Evolutionary conservation across 2,113 vertebrate species (phyloP), one percentile per base, ranked within the genome.

Genomic region (Spermophilus dauricus): DNA sequence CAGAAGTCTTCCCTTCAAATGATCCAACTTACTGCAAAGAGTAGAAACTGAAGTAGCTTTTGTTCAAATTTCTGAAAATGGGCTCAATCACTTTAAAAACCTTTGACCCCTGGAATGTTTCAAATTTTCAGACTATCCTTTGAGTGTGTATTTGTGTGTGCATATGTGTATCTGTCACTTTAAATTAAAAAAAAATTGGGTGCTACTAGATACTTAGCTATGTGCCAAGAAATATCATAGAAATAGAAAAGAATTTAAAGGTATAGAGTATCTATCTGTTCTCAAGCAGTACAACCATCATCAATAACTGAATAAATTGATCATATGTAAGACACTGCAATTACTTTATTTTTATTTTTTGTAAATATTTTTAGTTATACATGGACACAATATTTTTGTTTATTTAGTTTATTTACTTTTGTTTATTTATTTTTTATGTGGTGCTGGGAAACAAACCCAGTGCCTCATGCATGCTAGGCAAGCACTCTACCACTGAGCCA

Each of bases 51-150:
- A 45, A 12, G 37, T 76, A 95, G 17, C 42, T 84, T 58, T 65
- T 24, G n/a, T 69, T 84, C 32, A 61, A 17, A 84, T 94, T 96
- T 96, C 48, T 82, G 39, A 70, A 92, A 94, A 75, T 94, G 45
- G 89, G 42, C 58, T 73, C 65, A 90, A 86, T 51, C 12, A 39
- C 30, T 89, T 78, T 51, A 92, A 72, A 86, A 95, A 86, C 7
- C 7, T 4, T 67, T 56, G 30, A 81, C 77, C 2, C 84, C 42
- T 86, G 65, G 13, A 58, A 32, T 58, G 20, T 86, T 85, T 89
- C 14, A 72, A 95, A 83, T 42, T 92, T 78, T 86, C 67, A 91
- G 65, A 77, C 30, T 65, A 73, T 69, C 42, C 75, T 82, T 32
- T 91, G 39, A 81, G 42, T 63, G 2, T 73, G 13, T 65, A 5